phyloP scores from a whole-genome alignment of 2,113 vertebrate genomes.

The Amazona vittata region DNA sequence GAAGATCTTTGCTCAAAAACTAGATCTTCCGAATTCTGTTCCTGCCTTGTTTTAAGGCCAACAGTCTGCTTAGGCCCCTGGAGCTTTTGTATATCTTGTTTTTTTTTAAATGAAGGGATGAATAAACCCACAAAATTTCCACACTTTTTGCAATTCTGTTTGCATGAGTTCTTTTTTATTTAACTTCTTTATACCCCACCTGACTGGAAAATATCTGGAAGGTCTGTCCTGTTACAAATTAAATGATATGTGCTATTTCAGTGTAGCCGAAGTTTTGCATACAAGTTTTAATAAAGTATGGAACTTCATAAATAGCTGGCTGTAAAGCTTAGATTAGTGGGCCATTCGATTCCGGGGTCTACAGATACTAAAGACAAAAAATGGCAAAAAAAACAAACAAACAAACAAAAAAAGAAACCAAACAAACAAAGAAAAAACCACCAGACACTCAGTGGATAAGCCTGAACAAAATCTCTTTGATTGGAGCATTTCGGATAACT shows the following conservation, averaged over 20 bases:
- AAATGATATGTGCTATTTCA: neutral
- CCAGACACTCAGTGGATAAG: slow-evolving; percentile 53
- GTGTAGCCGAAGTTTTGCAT: neutral
- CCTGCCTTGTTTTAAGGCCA: neutral
- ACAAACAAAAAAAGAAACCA: neutral
- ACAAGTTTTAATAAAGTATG: neutral
- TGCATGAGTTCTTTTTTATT: neutral
- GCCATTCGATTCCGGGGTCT: neutral
- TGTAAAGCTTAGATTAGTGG: slow-evolving; percentile 15
- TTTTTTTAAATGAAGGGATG: neutral
- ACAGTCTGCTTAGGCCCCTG: neutral
- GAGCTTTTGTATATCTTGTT: neutral
- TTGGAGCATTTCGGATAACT: slow-evolving; percentile 54
- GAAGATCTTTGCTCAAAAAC: neutral
- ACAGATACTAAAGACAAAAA: slow-evolving; percentile 60
- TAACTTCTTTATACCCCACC: neutral
- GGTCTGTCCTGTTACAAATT: neutral
- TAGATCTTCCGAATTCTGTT: neutral
- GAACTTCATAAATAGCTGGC: slow-evolving; percentile 5
- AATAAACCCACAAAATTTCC: slow-evolving; percentile 22
- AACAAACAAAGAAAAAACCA: slow-evolving; percentile 61
- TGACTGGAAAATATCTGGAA: slow-evolving; percentile 1
- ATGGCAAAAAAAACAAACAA: slow-evolving; percentile 30
- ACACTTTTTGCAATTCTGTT: neutral
- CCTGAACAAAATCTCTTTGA: slow-evolving; percentile 72